phyloP scores from a whole-genome alignment of 2,113 vertebrate genomes.

The Numenius arquata region DNA sequence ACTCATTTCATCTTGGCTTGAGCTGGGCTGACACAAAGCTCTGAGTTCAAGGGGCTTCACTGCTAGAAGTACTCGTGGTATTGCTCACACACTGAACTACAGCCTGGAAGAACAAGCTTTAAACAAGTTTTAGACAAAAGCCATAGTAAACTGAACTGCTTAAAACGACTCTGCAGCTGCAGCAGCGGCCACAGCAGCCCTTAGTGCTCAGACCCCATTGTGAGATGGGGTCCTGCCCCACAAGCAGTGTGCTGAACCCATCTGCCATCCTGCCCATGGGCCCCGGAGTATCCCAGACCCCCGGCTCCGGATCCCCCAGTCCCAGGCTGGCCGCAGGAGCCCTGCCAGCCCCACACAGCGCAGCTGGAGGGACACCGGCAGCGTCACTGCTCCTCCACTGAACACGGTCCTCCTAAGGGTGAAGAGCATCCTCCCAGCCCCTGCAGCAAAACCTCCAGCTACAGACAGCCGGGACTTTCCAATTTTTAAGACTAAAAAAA shows the following conservation, averaged over 20 bases:
- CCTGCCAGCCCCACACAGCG: background rate
- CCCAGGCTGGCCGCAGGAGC: background rate
- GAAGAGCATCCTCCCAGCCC: background rate
- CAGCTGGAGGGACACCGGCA: background rate
- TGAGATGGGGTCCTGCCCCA: background rate
- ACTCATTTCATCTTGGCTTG: background rate
- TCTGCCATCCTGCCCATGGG: fast-evolving
- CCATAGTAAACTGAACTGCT: background rate
- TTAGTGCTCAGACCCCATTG: background rate
- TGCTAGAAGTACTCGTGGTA: too few species aligned
- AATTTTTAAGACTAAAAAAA: background rate
- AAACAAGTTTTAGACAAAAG: background rate
- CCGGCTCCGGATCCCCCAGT: background rate
- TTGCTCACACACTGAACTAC: background rate
- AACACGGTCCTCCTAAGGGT: fast-evolving
- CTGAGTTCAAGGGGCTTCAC: background rate
- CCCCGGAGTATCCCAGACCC: fast-evolving
- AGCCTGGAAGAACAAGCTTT: background rate
- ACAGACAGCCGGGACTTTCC: background rate
- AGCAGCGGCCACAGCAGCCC: background rate
- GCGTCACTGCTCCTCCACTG: background rate
- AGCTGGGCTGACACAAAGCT: background rate
- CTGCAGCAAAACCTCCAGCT: background rate
- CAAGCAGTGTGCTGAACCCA: background rate
- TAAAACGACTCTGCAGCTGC: background rate